Percentiles rank a stretch among this genome's conserved stretches.
Evolutionary conservation across 2,797 vertebrate genomes (phyloP).

Genomic region (Coccyzus lansbergi): DNA sequence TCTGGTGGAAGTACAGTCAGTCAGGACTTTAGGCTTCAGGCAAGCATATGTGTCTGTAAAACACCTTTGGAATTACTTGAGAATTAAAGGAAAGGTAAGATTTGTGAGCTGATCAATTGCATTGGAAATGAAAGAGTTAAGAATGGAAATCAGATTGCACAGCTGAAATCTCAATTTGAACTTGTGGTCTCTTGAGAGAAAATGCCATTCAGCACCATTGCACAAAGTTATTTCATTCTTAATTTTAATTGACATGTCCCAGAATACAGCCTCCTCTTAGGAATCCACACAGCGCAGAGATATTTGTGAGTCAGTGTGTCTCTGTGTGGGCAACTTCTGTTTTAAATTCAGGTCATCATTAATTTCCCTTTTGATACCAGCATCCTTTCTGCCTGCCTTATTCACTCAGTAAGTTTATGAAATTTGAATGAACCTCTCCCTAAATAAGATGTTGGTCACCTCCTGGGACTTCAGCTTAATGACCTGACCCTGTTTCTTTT

Average conservation of each 20-base stretch:
- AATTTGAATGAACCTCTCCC: conserved; percentile 18
- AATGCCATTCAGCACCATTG: conserved; percentile 67
- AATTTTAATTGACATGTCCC: conserved; percentile 69
- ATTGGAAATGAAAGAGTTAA: conserved; percentile 51
- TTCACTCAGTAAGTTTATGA: neutral
- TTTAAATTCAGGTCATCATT: conserved; percentile 37
- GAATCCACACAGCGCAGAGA: neutral
- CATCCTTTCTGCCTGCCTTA: neutral
- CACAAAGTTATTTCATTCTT: conserved; percentile 65
- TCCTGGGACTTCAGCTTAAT: neutral
- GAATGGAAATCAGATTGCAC: neutral
- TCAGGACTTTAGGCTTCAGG: neutral
- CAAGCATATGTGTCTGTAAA: neutral
- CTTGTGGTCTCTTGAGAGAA: conserved; percentile 48
- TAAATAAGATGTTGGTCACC: neutral
- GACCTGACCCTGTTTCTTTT: neutral
- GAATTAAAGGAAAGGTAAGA: neutral
- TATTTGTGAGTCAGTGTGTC: neutral
- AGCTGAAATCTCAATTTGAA: conserved; percentile 48
- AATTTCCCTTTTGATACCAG: conserved; percentile 4
- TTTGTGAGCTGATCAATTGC: neutral
- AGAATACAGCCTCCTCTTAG: conserved; percentile 40
- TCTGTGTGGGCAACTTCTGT: neutral
- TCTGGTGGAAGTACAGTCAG: neutral
- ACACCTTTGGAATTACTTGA: neutral